Conservation (phyloP, 2,113 vertebrate genomes). For the Platysternon megacephalum region DNA sequence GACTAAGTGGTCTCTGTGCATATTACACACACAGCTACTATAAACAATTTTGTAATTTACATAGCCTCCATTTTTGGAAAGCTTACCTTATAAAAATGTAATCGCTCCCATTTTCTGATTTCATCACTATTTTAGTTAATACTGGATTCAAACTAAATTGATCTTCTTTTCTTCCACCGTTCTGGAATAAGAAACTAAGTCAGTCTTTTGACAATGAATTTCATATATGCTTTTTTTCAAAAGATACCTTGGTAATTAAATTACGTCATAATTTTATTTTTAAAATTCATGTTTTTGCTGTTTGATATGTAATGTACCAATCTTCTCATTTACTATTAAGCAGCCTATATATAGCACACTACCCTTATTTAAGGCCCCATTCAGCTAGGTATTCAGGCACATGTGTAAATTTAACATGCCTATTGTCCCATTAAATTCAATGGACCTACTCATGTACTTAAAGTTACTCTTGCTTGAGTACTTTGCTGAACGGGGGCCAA, state of each 20-base stretch:
- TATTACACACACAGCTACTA: accelerated
- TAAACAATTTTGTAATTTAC: neutral
- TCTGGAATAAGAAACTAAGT: neutral
- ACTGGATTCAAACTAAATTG: neutral
- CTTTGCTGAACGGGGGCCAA: neutral
- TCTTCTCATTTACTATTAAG: neutral
- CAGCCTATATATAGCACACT: neutral
- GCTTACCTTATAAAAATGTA: accelerated
- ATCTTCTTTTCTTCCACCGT: neutral
- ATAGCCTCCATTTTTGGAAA: neutral
- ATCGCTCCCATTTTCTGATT: neutral
- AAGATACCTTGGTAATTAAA: neutral
- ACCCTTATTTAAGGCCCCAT: neutral
- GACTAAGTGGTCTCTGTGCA: neutral
- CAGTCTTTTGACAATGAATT: neutral
- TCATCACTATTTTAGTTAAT: neutral
- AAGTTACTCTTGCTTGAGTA: accelerated
- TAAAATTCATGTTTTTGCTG: neutral
- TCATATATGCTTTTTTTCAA: neutral
- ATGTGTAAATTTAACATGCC: neutral
- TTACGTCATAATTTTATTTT: no score
- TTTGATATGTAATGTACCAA: neutral
- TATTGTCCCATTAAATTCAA: neutral
- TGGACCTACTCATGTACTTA: neutral
- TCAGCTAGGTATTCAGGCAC: neutral